Evolutionary conservation across 92 coral and sea anemone genomes (phyloP).

Genomic region (Blastomussa wellsi): DNA sequence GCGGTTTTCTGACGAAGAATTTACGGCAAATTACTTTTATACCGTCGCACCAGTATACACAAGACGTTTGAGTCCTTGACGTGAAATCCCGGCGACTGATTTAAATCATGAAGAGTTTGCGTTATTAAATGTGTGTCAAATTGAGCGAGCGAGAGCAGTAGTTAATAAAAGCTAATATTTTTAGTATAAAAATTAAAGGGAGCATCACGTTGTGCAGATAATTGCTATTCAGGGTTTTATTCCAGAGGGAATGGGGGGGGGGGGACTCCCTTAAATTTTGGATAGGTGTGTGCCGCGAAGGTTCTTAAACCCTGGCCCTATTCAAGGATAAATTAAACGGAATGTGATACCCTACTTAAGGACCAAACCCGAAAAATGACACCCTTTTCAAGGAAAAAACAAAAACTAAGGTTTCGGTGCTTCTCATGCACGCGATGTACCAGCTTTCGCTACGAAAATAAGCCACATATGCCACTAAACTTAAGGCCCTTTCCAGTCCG

Average conservation of each 20-base stretch:
- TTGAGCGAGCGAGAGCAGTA: neutral
- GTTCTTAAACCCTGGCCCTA: too few species aligned
- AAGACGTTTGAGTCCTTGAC: neutral
- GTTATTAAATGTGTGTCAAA: neutral
- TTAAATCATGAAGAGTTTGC: neutral
- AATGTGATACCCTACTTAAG: too few species aligned
- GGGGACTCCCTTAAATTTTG: too few species aligned
- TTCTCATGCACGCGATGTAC: too few species aligned
- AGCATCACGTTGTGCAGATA: neutral
- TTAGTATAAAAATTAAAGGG: neutral
- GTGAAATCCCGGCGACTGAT: neutral
- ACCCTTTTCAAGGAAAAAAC: too few species aligned
- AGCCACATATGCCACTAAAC: neutral
- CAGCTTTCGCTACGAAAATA: too few species aligned
- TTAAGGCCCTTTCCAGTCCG: too few species aligned
- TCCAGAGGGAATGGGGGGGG: too few species aligned
- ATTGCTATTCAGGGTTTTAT: neutral
- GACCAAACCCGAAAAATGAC: too few species aligned
- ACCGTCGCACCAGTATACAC: neutral
- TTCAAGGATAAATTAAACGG: too few species aligned
- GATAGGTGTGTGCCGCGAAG: too few species aligned
- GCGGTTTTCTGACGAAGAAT: neutral
- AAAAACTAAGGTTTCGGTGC: too few species aligned
- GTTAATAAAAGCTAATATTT: neutral
- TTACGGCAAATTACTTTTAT: neutral